phyloP scores from a whole-genome alignment of 37 sponge, comb jelly and placozoan genomes.

The Spongilla lacustris region DNA sequence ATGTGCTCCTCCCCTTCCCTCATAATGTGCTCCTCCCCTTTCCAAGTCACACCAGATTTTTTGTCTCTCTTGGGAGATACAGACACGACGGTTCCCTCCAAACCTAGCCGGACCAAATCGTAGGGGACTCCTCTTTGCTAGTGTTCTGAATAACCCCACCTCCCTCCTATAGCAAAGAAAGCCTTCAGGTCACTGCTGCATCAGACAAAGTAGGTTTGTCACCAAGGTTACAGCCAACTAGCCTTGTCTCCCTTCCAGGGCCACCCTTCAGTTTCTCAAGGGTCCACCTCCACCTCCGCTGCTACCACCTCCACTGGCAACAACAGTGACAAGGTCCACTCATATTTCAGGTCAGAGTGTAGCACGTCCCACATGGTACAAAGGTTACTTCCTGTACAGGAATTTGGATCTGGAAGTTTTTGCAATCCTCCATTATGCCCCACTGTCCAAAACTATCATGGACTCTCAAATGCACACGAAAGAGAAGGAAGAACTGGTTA shows the following conservation, averaged over 20 bases:
- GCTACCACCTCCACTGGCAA: not conserved
- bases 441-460: conserved; percentile 44
- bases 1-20: not conserved
- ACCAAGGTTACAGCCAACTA: not conserved
- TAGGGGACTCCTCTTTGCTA: not conserved
- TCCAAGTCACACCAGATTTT: not conserved
- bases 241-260: not conserved
- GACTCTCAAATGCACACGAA: conserved; percentile 52
- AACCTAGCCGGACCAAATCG: not conserved
- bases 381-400: not conserved
- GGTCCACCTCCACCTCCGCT: not conserved
- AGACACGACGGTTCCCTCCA: not conserved
- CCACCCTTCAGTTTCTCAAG: not conserved
- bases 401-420: conserved; percentile 56
- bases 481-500: conserved; percentile 43
- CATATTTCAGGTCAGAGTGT: not conserved
- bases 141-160: not conserved
- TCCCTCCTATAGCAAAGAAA: not conserved
- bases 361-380: not conserved
- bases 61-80: not conserved
- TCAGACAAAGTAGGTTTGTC: not conserved
- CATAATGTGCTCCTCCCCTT: not conserved
- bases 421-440: conserved; percentile 16
- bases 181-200: not conserved
- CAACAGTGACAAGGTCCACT: not conserved